Percentiles rank a stretch among this genome's conserved stretches.
Evolutionary conservation across 1,140 invertebrate genomes (phyloP).

Genomic region (Campoletis sonorensis): DNA sequence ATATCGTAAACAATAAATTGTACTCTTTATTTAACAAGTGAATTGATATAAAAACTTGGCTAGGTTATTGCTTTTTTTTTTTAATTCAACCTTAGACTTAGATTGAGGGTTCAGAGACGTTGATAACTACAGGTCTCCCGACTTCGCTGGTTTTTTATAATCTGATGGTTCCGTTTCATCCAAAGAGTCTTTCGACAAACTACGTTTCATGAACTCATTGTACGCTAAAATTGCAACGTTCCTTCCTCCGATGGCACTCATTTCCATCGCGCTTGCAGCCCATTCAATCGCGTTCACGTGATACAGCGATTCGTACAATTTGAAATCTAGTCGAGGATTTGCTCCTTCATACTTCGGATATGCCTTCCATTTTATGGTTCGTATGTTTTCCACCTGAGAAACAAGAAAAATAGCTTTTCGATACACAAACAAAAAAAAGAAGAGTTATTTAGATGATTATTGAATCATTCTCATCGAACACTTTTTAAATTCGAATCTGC

Average conservation of each 20-base stretch:
- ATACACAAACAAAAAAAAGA: slow-evolving; percentile 60
- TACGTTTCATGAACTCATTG: slow-evolving; percentile 59
- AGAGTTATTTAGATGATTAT: too few relatives aligned
- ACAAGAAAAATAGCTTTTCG: slow-evolving; percentile 38
- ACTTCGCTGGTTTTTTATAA: neutral
- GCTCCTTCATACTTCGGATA: slow-evolving; percentile 80
- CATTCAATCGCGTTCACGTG: slow-evolving; percentile 84
- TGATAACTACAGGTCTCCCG: neutral
- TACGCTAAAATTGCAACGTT: slow-evolving; percentile 81
- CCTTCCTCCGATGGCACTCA: slow-evolving; percentile 81
- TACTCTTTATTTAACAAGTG: too few relatives aligned
- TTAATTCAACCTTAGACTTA: too few relatives aligned
- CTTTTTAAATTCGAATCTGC: too few relatives aligned
- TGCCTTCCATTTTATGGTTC: slow-evolving; percentile 77
- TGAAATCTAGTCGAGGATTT: slow-evolving; percentile 75
- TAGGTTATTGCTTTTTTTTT: too few relatives aligned
- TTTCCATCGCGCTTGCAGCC: slow-evolving; percentile 85
- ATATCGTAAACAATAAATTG: too few relatives aligned
- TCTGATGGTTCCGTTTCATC: neutral
- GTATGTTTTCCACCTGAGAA: slow-evolving; percentile 60
- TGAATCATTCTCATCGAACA: too few relatives aligned
- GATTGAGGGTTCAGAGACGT: too few relatives aligned
- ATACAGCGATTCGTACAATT: slow-evolving; percentile 79
- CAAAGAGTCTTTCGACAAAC: neutral
- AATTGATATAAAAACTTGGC: too few relatives aligned